phyloP scores from a whole-genome alignment of 2,797 vertebrate species.

The Cynodonichthys magdalenae region DNA sequence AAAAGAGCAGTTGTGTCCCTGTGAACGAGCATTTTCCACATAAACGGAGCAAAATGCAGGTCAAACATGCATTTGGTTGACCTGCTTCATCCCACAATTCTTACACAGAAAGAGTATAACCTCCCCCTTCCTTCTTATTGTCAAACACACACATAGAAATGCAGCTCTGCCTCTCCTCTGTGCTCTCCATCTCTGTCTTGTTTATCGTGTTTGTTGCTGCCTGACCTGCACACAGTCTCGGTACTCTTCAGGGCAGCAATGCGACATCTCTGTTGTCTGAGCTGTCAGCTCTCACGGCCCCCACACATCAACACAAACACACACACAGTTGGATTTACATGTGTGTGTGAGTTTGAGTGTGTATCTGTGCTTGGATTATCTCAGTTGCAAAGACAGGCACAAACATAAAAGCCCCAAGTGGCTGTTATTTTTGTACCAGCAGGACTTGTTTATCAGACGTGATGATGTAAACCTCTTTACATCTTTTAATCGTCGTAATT shows the following conservation, averaged over 20 bases:
- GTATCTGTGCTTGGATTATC: not conserved
- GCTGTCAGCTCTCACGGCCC: slow-evolving; percentile 62
- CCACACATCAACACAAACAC: slow-evolving; percentile 38
- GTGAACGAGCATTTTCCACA: slow-evolving; percentile 22
- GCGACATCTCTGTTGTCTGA: slow-evolving; percentile 71
- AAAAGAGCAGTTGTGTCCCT: slow-evolving; percentile 8
- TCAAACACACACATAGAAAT: slow-evolving; percentile 24
- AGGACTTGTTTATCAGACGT: slow-evolving; percentile 24
- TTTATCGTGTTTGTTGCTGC: slow-evolving; percentile 75
- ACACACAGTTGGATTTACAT: slow-evolving; percentile 27
- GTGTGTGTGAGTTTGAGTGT: not conserved
- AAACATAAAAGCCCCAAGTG: slow-evolving; percentile 24
- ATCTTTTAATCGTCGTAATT: slow-evolving; percentile 31
- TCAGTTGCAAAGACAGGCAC: slow-evolving; percentile 30
- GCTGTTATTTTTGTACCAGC: slow-evolving; percentile 16
- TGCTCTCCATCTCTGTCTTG: slow-evolving; percentile 64
- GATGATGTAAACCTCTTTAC: slow-evolving; percentile 20
- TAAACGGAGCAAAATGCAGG: slow-evolving; percentile 33
- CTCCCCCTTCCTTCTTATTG: slow-evolving; percentile 10
- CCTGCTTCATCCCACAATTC: slow-evolving; percentile 22
- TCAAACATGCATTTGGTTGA: slow-evolving; percentile 28
- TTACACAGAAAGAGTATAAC: slow-evolving; percentile 26
- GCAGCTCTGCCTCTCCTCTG: slow-evolving; percentile 1
- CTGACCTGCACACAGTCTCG: slow-evolving; percentile 54
- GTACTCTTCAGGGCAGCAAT: slow-evolving; percentile 56